Conservation (phyloP, 2,113 vertebrate species). For the Tichodroma muraria region DNA sequence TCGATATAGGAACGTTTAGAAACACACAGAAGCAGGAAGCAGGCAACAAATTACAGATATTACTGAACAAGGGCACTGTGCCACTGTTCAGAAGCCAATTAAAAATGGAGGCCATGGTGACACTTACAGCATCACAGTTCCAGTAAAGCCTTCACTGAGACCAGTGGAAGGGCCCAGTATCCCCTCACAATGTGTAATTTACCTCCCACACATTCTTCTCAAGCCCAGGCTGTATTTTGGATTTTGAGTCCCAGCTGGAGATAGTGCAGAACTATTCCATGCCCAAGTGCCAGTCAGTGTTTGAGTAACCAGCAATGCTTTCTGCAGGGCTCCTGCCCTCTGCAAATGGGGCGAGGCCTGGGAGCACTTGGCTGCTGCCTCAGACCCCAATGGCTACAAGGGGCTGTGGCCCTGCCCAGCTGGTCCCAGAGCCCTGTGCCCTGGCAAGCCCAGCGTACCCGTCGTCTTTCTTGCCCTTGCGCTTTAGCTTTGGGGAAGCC, state of each 20-base stretch:
- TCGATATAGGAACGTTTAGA: not conserved
- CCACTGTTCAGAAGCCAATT: not conserved
- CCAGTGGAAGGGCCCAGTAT: not conserved
- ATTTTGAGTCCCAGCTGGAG: not conserved
- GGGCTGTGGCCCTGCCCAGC: not conserved
- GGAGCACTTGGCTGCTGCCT: not conserved
- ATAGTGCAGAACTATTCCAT: not conserved
- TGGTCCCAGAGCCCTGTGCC: not conserved
- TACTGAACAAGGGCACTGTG: not conserved
- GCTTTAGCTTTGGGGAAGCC: constrained; percentile 86
- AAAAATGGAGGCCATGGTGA: not conserved
- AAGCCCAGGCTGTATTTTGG: not conserved
- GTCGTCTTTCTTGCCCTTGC: constrained; percentile 89
- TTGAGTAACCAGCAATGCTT: not conserved
- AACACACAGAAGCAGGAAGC: not conserved
- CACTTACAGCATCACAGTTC: not conserved
- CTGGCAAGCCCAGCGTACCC: constrained; percentile 64
- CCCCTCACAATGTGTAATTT: not conserved
- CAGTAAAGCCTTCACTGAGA: not conserved
- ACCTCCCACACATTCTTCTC: not conserved
- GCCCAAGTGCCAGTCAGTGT: not conserved
- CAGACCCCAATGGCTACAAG: not conserved
- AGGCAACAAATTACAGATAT: not conserved
- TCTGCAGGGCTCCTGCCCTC: not conserved
- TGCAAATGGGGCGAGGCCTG: accelerated